A percentile compares a stretch with the other conserved stretches of the same genome.
Evolutionary conservation across 2,888 invertebrate genomes (phyloP).

Genomic region (Dasypogon diadema): DNA sequence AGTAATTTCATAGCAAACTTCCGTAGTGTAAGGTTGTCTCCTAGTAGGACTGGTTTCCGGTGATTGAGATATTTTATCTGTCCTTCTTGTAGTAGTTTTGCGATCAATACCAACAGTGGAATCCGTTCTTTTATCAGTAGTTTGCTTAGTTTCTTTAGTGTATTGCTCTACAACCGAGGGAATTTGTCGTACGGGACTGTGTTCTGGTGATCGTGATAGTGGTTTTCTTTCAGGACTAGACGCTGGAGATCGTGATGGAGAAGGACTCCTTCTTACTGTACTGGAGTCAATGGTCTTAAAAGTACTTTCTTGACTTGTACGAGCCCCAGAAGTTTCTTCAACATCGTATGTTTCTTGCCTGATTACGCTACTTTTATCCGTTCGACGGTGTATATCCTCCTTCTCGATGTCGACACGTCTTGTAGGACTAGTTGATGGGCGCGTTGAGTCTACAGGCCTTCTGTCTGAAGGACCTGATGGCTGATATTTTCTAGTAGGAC

Average conservation of each 20-base stretch:
- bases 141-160: neutral
- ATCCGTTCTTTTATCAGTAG: neutral
- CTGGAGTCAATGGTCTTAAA: neutral
- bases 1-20: constrained; percentile 15
- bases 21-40: neutral
- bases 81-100: constrained; percentile 47
- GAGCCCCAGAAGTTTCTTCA: neutral
- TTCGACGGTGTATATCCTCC: neutral
- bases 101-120: neutral
- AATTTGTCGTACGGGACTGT: constrained; percentile 13
- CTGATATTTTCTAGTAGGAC: constrained; percentile 58
- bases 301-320: neutral
- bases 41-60: constrained; percentile 53
- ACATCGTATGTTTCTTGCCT: neutral
- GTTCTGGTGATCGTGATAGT: constrained; percentile 28
- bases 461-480: neutral
- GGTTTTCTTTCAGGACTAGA: constrained; percentile 44
- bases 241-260: constrained; percentile 57
- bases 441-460: neutral
- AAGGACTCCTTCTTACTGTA: constrained; percentile 56
- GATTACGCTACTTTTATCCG: neutral
- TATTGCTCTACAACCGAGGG: neutral
- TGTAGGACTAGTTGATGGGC: neutral
- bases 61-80: neutral
- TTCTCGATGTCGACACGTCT: neutral